Percentiles rank a stretch among this genome's conserved stretches.
These are phyloP conservation scores for Cantharis flavilabris DNA, from an alignment of 2,888 invertebrate genomes.

Conservation along the genomic window DNA sequence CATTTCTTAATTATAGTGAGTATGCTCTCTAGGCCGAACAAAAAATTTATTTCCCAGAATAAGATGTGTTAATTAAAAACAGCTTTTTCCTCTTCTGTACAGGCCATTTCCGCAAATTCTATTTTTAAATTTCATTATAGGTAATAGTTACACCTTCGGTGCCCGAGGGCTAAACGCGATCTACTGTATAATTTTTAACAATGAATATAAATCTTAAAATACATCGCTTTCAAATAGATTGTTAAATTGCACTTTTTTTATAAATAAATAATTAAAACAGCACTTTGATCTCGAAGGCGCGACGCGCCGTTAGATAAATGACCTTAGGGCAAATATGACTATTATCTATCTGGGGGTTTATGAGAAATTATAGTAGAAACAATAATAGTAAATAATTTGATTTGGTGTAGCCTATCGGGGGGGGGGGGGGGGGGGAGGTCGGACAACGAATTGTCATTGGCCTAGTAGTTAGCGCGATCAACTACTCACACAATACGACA, in stretches of 20 bases:
- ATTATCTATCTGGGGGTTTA: neutral
- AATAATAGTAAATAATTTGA: no score
- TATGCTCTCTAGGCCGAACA: neutral
- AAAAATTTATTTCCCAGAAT: conserved; percentile 13
- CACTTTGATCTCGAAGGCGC: neutral
- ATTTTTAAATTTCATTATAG: neutral
- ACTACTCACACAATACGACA: no score
- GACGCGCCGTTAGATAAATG: neutral
- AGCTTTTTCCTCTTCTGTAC: conserved; percentile 3
- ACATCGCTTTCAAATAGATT: neutral
- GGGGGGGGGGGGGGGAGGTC: no score
- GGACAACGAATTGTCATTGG: no score
- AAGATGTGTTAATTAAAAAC: conserved; percentile 9
- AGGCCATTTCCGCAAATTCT: conserved; percentile 7
- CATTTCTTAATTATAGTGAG: conserved; percentile 18
- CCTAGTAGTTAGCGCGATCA: no score
- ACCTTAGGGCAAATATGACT: neutral
- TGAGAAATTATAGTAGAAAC: no score
- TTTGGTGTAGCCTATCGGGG: no score
- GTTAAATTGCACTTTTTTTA: neutral
- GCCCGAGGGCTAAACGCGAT: neutral
- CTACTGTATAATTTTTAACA: conserved; percentile 13
- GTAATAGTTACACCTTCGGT: neutral
- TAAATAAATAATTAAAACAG: neutral
- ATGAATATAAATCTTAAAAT: conserved; percentile 18